Percentiles rank a stretch among this genome's conserved stretches.
These are phyloP conservation scores for Rhinogobio ventralis DNA, from an alignment of 2,797 vertebrate genomes.

Conservation along the genomic window DNA sequence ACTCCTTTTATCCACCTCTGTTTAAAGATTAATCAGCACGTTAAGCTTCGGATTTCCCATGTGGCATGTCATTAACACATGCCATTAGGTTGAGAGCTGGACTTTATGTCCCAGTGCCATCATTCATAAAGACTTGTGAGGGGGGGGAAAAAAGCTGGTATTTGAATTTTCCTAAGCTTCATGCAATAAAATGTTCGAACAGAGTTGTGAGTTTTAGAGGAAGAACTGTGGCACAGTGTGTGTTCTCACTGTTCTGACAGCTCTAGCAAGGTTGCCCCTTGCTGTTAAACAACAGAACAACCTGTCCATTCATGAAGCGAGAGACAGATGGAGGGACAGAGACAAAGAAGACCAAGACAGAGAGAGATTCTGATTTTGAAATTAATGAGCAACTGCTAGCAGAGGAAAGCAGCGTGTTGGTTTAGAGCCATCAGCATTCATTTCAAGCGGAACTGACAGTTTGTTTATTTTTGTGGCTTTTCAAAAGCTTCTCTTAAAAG, in stretches of 20 bases:
- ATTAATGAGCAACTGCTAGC: constrained; percentile 48
- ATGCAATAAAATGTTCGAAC: background rate
- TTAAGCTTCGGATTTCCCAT: constrained; percentile 49
- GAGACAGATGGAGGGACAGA: background rate
- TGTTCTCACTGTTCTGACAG: constrained; percentile 38
- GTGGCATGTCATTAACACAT: constrained; percentile 48
- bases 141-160: background rate
- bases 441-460: constrained; percentile 44
- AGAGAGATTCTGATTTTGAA: constrained; percentile 43
- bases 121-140: constrained; percentile 30
- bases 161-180: background rate
- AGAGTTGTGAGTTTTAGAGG: constrained; percentile 21
- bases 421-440: constrained; percentile 37
- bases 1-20: constrained; percentile 46
- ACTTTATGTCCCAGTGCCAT: constrained; percentile 36
- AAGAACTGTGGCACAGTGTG: constrained; percentile 12
- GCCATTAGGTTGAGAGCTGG: constrained; percentile 32
- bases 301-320: constrained; percentile 35
- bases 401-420: constrained; percentile 27
- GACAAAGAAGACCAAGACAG: constrained; percentile 1
- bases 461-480: constrained; percentile 41
- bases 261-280: constrained; percentile 36
- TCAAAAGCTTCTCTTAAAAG: constrained; percentile 26
- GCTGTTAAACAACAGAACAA: constrained; percentile 44
- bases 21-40: constrained; percentile 56